Base-by-base conservation (phyloP, 1,140 invertebrate genomes). In the Grapholita molesta region DNA sequence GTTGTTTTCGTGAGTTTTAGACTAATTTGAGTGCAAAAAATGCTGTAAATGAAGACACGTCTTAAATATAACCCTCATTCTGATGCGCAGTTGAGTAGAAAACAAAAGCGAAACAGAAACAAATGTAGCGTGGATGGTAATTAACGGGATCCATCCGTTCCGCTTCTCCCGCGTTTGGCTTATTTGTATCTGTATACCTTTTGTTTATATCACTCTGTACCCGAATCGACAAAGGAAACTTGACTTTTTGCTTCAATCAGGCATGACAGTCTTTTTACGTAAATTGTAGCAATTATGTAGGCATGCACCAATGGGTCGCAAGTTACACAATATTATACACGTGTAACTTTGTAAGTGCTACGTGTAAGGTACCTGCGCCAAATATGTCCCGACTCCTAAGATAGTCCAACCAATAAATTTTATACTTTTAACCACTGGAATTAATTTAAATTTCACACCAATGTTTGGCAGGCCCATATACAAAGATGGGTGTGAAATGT, bases 151-250 rank as follows among this genome's bases (percentile, higher is more conserved):
- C 18, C 42, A 48, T 48, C 42, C 42, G 42, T 48, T 48, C 15
- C 42, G 7, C 18, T 15, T n/a, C 35, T 48, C 42, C 42, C 6
- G 42, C 42, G 55, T 25, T 28, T 61, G n/a, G 55, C 28, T 61
- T 61, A 57, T 57, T 57, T 57, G 55, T 57, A 57, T 61, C 9
- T 61, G 55, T 61, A 15, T 61, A 30, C 55, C 55, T 25, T 25
- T 61, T 61, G 23, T 61, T 9, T 24, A 11, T n/a, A 21, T 28
- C 15, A 25, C 42, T 15, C 15, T 42, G 0, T 21, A 48, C 7
- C 12, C 4, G 4, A 48, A 12, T 48, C 7, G 15, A 12, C 7
- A 48, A 48, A 2, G 38, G 12, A 42, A 35, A 42, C 15, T 15
- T 18, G 38, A 3, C n/a, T 42, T 4, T 42, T 42, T 15, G 4